Percentiles rank a stretch among this genome's conserved stretches.
Evolutionary conservation across 2,888 invertebrate species (phyloP).

Genomic region (Cataglyphis albicans): DNA sequence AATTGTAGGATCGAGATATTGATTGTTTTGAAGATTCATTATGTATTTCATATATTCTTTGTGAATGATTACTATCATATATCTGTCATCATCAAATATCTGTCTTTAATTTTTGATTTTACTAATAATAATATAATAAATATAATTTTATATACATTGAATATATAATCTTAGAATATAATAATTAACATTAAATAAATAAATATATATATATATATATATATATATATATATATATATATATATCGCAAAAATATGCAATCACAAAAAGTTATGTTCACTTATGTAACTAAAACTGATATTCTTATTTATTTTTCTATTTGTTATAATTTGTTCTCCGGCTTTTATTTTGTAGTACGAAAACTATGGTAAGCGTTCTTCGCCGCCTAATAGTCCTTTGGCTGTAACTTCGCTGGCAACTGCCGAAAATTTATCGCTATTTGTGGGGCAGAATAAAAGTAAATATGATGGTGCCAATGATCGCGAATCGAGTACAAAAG

Average conservation of each 20-base stretch:
- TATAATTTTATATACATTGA: neutral
- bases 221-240: too few relatives aligned
- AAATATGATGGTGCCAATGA: constrained; percentile 74
- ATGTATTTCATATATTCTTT: neutral
- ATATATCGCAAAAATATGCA: neutral
- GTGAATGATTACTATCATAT: neutral
- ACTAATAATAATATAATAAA: neutral
- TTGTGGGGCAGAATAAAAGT: constrained; percentile 73
- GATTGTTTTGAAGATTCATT: neutral
- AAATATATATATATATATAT: too few relatives aligned
- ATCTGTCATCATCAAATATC: neutral
- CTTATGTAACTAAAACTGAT: neutral
- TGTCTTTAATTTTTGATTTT: neutral
- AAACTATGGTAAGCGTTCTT: constrained; percentile 78
- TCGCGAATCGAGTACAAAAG: constrained; percentile 76
- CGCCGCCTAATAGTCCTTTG: constrained; percentile 80
- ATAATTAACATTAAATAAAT: neutral
- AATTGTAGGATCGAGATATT: neutral
- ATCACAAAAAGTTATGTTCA: neutral
- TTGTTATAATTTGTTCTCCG: constrained; percentile 12
- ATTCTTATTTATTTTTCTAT: neutral
- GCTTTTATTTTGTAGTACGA: constrained; percentile 77
- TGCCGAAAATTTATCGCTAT: constrained; percentile 68
- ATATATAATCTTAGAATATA: neutral
- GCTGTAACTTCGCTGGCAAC: constrained; percentile 74